A percentile compares a stretch with the other conserved stretches of the same genome.
Evolutionary conservation across 2,888 invertebrate genomes (phyloP).

Genomic region (Eristalis pertinax): DNA sequence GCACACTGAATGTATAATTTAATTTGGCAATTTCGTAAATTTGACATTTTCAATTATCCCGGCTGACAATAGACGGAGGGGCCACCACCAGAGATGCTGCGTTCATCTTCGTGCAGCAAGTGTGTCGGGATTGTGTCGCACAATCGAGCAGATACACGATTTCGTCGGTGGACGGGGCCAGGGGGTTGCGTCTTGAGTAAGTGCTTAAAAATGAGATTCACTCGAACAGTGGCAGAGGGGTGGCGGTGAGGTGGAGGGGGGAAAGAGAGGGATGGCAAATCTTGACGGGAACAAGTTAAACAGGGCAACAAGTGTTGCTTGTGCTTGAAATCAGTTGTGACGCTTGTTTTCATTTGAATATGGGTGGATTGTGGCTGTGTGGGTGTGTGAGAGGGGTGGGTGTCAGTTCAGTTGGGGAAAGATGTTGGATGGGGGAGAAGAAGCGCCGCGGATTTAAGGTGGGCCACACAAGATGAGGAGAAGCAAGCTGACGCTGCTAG

Average conservation of each 20-base stretch:
- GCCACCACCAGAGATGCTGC: background rate
- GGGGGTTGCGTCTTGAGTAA: background rate
- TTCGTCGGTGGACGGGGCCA: too few relatives aligned
- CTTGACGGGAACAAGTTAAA: background rate
- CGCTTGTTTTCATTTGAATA: background rate
- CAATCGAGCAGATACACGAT: background rate
- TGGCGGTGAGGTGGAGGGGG: too few relatives aligned
- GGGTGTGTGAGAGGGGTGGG: too few relatives aligned
- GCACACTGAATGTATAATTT: constrained; percentile 24
- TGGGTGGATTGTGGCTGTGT: background rate
- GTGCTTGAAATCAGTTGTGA: background rate
- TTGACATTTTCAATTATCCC: constrained; percentile 36
- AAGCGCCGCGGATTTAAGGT: too few relatives aligned
- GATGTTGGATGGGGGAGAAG: too few relatives aligned
- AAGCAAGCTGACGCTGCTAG: too few relatives aligned
- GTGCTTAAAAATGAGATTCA: background rate
- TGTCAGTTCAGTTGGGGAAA: too few relatives aligned
- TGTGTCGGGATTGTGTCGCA: background rate
- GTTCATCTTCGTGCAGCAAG: background rate
- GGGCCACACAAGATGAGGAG: too few relatives aligned
- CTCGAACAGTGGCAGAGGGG: too few relatives aligned
- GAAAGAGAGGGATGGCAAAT: background rate
- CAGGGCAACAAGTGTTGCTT: background rate
- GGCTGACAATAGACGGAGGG: constrained; percentile 3
- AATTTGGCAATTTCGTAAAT: constrained; percentile 38